phyloP scores from a whole-genome alignment of 2,113 vertebrate genomes.

The Mola mola region DNA sequence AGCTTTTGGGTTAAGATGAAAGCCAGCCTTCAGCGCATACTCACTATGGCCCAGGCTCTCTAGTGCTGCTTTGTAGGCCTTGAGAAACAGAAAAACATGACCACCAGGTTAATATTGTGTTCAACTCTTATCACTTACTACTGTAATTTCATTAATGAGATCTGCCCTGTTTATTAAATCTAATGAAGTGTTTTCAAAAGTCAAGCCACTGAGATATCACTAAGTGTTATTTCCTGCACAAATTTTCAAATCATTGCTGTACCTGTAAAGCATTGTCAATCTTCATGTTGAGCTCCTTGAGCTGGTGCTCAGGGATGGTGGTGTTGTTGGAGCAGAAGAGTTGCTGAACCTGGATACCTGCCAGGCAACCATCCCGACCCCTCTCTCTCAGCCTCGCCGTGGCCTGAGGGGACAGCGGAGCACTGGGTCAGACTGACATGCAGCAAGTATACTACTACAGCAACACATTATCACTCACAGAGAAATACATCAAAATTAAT shows the following conservation, averaged over 20 bases:
- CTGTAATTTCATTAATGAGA: background rate
- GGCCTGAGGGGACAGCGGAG: constrained; percentile 79
- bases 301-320: constrained; percentile 94
- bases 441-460: background rate
- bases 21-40: constrained; percentile 96
- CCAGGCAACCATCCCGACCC: constrained; percentile 91
- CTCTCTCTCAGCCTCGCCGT: constrained; percentile 91
- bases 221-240: background rate
- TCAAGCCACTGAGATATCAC: background rate
- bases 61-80: constrained; percentile 95
- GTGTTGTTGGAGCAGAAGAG: constrained; percentile 97
- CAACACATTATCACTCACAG: constrained; percentile 19
- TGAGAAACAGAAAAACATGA: constrained; percentile 7
- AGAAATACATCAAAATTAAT: background rate
- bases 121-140: background rate
- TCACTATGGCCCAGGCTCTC: constrained; percentile 97
- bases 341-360: constrained; percentile 97
- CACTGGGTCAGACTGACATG: constrained; percentile 30
- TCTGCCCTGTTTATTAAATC: background rate
- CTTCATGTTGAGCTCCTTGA: constrained; percentile 96
- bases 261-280: constrained; percentile 97
- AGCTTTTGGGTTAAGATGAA: constrained; percentile 95
- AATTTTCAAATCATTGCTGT: constrained; percentile 8
- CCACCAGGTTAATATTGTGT: background rate
- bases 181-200: background rate